phyloP scores from a whole-genome alignment of 2,888 invertebrate species.

The Leptinotarsa juncta region DNA sequence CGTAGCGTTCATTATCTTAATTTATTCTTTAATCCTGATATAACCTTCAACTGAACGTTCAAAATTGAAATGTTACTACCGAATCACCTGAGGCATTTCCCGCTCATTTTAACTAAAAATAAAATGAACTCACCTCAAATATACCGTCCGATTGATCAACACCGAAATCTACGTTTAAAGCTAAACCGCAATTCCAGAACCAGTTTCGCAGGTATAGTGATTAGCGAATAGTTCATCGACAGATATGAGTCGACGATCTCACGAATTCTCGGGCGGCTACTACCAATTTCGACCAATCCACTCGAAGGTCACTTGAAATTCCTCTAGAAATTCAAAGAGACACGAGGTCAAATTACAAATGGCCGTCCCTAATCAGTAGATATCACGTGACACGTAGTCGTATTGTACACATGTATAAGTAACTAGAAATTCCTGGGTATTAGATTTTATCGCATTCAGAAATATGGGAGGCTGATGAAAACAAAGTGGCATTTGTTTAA shows the following conservation, averaged over 20 bases:
- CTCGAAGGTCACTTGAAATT: conserved; percentile 16
- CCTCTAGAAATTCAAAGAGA: conserved; percentile 5
- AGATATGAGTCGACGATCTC: conserved; percentile 39
- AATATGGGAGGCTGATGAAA: too few relatives aligned
- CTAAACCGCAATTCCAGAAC: conserved; percentile 33
- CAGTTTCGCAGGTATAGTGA: conserved; percentile 42
- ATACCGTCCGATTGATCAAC: background rate
- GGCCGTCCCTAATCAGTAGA: background rate
- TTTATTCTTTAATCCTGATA: too few relatives aligned
- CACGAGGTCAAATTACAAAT: conserved; percentile 11
- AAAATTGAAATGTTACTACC: background rate
- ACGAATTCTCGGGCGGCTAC: conserved; percentile 31
- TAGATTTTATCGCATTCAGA: too few relatives aligned
- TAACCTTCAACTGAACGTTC: background rate
- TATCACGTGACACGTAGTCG: too few relatives aligned
- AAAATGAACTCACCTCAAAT: background rate
- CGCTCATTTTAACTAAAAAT: background rate
- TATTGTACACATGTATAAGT: too few relatives aligned
- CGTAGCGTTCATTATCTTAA: too few relatives aligned
- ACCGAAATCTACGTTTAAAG: background rate
- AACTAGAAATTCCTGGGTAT: too few relatives aligned
- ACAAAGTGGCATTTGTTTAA: too few relatives aligned
- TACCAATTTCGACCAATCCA: conserved; percentile 17
- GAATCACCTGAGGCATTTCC: background rate
- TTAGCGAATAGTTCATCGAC: conserved; percentile 40